Percentiles rank a stretch among this genome's conserved stretches.
Conservation (phyloP, 2,113 vertebrate genomes). For the Sinocyclocheilus maitianheensis region DNA sequence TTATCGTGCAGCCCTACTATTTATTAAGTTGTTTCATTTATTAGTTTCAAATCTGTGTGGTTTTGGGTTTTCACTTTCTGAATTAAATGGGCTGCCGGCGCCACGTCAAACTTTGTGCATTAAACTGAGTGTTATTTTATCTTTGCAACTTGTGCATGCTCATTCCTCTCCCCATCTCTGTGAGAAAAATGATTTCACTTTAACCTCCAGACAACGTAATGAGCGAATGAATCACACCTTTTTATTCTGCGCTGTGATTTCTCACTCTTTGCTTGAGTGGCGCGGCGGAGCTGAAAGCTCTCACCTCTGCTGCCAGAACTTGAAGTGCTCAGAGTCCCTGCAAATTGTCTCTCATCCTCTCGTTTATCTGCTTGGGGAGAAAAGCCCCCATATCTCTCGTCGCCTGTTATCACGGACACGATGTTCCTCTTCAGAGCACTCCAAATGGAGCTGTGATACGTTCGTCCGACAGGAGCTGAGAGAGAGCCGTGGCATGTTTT, state of each 20-base stretch:
- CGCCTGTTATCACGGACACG: slow-evolving; percentile 26
- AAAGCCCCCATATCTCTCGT: slow-evolving; percentile 29
- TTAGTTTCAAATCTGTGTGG: too few species aligned
- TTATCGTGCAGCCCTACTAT: too few species aligned
- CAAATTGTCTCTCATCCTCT: slow-evolving; percentile 25
- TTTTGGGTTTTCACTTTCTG: not conserved
- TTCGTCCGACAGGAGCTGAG: not conserved
- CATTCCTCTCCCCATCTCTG: not conserved
- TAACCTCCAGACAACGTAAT: slow-evolving; percentile 40
- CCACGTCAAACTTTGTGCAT: not conserved
- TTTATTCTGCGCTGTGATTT: slow-evolving; percentile 8
- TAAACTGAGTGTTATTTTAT: not conserved
- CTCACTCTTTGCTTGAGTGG: slow-evolving; percentile 24
- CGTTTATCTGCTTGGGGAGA: slow-evolving; percentile 28
- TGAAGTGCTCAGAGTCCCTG: slow-evolving; percentile 36
- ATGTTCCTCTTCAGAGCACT: slow-evolving; percentile 40
- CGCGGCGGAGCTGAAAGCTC: slow-evolving; percentile 1
- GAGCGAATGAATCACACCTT: slow-evolving; percentile 31
- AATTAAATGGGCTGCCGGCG: not conserved
- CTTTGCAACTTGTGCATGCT: not conserved
- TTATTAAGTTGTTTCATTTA: too few species aligned
- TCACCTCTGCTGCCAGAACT: slow-evolving; percentile 12
- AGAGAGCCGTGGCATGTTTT: not conserved
- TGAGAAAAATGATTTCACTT: not conserved
- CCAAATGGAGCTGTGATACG: slow-evolving; percentile 12